Conservation (phyloP, 2,113 vertebrate genomes). For the Gymnorhina tibicen region DNA sequence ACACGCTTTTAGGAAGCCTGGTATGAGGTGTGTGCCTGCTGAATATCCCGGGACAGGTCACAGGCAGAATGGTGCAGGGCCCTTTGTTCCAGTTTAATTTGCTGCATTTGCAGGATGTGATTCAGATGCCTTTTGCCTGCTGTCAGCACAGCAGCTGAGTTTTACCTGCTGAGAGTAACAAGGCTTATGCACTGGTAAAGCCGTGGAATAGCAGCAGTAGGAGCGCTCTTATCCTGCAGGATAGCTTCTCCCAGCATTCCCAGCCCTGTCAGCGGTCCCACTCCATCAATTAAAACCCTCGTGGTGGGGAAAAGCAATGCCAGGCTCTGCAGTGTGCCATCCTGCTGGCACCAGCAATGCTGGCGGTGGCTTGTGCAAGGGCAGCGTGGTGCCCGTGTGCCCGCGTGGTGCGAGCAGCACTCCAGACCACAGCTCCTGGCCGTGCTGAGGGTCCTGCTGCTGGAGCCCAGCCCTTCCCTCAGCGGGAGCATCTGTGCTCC, state of each 20-base stretch:
- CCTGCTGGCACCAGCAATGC: background rate
- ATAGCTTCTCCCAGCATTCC: background rate
- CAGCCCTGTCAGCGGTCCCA: background rate
- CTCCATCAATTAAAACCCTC: background rate
- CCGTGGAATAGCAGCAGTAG: background rate
- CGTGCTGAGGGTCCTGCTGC: background rate
- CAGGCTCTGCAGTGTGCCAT: background rate
- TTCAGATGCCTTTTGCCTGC: background rate
- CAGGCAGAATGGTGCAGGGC: background rate
- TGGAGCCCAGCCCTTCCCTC: background rate
- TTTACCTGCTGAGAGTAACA: background rate
- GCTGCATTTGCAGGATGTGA: background rate
- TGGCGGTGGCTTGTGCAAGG: fast-evolving
- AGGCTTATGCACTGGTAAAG: background rate
- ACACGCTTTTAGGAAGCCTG: background rate
- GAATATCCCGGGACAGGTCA: fast-evolving
- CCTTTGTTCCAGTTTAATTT: background rate
- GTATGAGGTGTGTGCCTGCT: background rate
- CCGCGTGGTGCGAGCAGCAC: fast-evolving
- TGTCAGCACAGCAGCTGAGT: background rate
- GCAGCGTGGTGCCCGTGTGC: background rate
- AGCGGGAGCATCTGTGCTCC: too few relatives aligned
- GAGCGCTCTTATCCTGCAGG: background rate
- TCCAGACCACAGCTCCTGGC: background rate
- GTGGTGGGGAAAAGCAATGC: background rate